Conservation (phyloP, 2,113 vertebrate species). For the Brevimyrus niger region DNA sequence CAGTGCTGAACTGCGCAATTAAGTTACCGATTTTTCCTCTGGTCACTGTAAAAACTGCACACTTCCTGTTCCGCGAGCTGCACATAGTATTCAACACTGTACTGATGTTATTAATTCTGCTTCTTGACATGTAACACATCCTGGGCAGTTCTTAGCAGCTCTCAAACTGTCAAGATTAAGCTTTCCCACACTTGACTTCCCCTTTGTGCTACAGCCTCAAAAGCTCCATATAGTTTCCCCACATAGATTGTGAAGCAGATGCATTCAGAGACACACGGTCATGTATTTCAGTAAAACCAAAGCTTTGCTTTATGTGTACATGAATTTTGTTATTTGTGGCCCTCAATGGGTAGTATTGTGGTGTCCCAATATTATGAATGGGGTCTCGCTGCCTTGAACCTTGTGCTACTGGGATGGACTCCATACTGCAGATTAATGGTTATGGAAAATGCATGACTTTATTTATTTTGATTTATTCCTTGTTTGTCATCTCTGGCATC, state of each 20-base stretch:
- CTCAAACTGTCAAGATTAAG: neutral
- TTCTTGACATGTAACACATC: neutral
- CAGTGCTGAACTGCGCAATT: neutral
- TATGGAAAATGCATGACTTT: neutral
- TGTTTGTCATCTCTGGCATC: neutral
- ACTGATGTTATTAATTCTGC: neutral
- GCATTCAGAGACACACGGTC: neutral
- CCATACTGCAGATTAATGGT: neutral
- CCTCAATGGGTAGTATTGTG: neutral
- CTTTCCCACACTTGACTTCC: neutral
- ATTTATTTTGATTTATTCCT: neutral
- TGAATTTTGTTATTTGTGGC: neutral
- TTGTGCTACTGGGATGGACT: neutral
- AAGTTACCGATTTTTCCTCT: neutral
- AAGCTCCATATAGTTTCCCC: neutral
- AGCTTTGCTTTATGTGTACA: neutral
- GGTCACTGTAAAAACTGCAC: neutral
- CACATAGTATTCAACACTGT: neutral
- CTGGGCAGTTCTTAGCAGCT: neutral
- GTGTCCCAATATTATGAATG: neutral
- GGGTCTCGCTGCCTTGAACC: neutral
- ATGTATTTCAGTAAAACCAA: neutral
- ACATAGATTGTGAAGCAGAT: neutral
- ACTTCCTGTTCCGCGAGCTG: neutral
- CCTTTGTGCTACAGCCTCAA: neutral